Evolutionary conservation across 2,797 vertebrate species (phyloP).

Genomic region (Philypnodon macrostomus): DNA sequence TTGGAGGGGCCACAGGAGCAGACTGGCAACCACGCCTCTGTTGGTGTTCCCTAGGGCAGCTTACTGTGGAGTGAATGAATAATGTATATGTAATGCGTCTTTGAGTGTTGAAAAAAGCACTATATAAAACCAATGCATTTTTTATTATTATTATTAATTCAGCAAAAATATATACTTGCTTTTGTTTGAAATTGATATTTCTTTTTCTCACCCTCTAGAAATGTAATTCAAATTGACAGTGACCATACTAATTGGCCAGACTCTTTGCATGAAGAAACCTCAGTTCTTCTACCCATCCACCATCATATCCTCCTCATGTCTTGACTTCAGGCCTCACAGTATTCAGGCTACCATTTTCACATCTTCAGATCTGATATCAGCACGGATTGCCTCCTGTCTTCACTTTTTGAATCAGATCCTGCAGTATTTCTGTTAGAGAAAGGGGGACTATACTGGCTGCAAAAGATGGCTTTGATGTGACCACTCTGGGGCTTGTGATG

Average conservation of each 20-base stretch:
- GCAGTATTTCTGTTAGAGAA: constrained; percentile 55
- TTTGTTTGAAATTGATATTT: too few species aligned
- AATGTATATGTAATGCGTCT: too few species aligned
- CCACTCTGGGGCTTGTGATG: constrained; percentile 46
- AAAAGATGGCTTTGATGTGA: constrained; percentile 62
- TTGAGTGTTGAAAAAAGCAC: too few species aligned
- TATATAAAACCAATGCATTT: too few species aligned
- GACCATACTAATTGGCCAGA: constrained; percentile 11
- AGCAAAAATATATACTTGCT: too few species aligned
- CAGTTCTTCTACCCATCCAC: constrained; percentile 29
- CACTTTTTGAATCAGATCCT: constrained; percentile 56
- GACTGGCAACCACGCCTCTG: too few species aligned
- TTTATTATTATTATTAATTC: too few species aligned
- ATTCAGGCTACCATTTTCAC: constrained; percentile 54
- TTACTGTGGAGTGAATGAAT: too few species aligned
- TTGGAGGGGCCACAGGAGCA: too few species aligned
- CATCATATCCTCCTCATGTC: too few species aligned
- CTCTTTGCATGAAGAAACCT: constrained; percentile 12
- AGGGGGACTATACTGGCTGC: constrained; percentile 38
- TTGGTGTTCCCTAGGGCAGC: too few species aligned
- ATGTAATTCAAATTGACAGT: neutral
- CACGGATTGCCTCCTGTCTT: constrained; percentile 65
- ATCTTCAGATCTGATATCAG: constrained; percentile 64
- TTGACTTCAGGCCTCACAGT: constrained; percentile 44
- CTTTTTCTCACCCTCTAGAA: neutral